Evolutionary conservation across 92 coral and sea anemone species (phyloP).

Genomic region (Bergia puertoricense): DNA sequence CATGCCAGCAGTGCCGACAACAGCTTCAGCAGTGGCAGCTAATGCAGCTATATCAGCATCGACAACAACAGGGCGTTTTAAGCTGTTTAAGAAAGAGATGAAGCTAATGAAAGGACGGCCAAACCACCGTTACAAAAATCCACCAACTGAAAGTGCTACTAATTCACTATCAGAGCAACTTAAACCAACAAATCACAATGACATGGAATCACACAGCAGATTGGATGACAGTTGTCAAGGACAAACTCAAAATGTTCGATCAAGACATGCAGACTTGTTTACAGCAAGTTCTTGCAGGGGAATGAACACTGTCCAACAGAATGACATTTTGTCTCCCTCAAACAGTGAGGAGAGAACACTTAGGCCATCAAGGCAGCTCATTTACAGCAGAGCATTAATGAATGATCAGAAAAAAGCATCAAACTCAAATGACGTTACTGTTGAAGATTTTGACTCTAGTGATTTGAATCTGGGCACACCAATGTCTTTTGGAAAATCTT

Average conservation of each 20-base stretch:
- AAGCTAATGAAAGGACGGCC: conserved; percentile 50
- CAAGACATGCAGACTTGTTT: conserved; percentile 16
- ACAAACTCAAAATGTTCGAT: neutral
- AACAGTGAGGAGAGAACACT: neutral
- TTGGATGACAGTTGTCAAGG: neutral
- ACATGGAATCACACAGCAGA: neutral
- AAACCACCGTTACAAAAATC: conserved; percentile 51
- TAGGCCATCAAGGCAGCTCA: conserved; percentile 1
- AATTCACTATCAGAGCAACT: conserved; percentile 19
- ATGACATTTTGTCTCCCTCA: neutral
- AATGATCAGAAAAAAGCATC: conserved; percentile 22
- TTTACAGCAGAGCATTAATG: conserved; percentile 46
- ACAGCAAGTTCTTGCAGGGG: conserved; percentile 17
- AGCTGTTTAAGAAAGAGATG: conserved; percentile 55
- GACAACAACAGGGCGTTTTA: conserved; percentile 38
- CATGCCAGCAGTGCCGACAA: conserved; percentile 53
- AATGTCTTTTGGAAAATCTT: conserved; percentile 1
- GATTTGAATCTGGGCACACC: conserved; percentile 8
- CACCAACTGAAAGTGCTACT: neutral
- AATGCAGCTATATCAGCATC: conserved; percentile 29
- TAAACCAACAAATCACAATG: neutral
- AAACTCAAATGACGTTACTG: conserved; percentile 23
- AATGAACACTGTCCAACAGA: neutral
- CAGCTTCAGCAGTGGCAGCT: conserved; percentile 44
- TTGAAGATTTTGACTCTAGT: conserved; percentile 29